Evolutionary conservation across 2,888 invertebrate genomes (phyloP).

Genomic region (Vesta saturnalis): DNA sequence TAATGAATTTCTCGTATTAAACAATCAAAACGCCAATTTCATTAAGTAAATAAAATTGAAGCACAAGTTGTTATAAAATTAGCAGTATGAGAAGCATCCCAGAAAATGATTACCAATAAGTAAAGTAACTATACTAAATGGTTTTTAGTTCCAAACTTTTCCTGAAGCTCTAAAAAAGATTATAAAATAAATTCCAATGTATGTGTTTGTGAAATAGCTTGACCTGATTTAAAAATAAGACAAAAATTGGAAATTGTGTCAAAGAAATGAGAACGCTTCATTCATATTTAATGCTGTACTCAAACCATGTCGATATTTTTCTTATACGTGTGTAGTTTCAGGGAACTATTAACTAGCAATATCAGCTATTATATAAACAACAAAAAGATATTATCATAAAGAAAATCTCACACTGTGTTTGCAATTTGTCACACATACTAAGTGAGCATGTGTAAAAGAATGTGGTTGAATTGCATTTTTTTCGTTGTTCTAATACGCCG

Average conservation of each 20-base stretch:
- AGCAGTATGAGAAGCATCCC: too few relatives aligned
- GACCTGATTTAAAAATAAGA: neutral
- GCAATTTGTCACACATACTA: conserved; percentile 57
- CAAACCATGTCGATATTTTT: neutral
- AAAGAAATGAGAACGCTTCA: neutral
- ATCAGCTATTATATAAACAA: conserved; percentile 29
- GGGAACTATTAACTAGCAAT: conserved; percentile 34
- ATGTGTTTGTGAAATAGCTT: neutral
- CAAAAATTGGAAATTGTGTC: neutral
- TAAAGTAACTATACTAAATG: too few relatives aligned
- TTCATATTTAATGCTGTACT: neutral
- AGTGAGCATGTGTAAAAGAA: conserved; percentile 55
- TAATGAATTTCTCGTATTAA: too few relatives aligned
- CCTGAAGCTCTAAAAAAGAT: too few relatives aligned
- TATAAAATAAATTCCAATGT: neutral
- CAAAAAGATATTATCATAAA: conserved; percentile 38
- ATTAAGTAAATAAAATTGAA: too few relatives aligned
- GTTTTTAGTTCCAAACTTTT: too few relatives aligned
- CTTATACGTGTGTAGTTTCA: conserved; percentile 26
- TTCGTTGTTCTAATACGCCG: conserved; percentile 47
- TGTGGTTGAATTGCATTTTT: conserved; percentile 53
- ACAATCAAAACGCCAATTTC: too few relatives aligned
- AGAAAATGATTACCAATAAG: too few relatives aligned
- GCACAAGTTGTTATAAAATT: too few relatives aligned
- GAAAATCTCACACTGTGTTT: conserved; percentile 53